Evolutionary conservation across 1,140 invertebrate species (phyloP), one percentile per base, ranked within the genome.

Genomic region (Rhopalosiphum maidis): DNA sequence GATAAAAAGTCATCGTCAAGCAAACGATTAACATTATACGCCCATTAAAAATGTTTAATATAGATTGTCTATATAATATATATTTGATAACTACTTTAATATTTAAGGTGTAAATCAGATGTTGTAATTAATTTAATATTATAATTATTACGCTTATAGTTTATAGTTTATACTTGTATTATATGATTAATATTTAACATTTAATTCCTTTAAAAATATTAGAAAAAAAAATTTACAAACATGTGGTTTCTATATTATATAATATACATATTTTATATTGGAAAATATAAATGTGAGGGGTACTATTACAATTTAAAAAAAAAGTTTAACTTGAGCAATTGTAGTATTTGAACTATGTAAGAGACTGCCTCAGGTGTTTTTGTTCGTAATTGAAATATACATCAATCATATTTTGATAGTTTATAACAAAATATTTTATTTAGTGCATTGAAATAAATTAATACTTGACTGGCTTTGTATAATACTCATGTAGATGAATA

Each of bases 381-480:
- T 85, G 41, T 43, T 43, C 0, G 8, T 30, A 85, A 85, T 85
- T 43, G 83, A 43, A 85, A 43, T 85, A 23, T 85, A 85, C 41
- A 85, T 85, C 41, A 43, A 85, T 85, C 83, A 85, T 43, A 41
- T 85, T 43, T 43, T 30, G 37, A 85, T n/a, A 35, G 83, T 43
- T n/a, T 83, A 82, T 46, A 86, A 46, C 37, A 41, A 85, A 85
- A 85, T 41, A 85, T 85, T 85, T 25, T 43, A 86, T 85, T 41
- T 23, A 85, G 83, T 43, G 3, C 23, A 41, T 85, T 41, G 83
- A 85, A 41, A 85, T 46, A 85, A 41, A 85, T 86, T 46, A n/a
- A 86, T 30, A 41, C 3, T 86, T 86, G 25, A n/a, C 25, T 15
- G 41, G 41, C 18, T 83, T 23, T 21, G 15, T 51, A 51, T 51